A percentile compares a stretch with the other conserved stretches of the same genome.
These are phyloP conservation scores for Pseudocheirus occidentalis DNA, from an alignment of 2,797 vertebrate genomes.

Conservation along the genomic window DNA sequence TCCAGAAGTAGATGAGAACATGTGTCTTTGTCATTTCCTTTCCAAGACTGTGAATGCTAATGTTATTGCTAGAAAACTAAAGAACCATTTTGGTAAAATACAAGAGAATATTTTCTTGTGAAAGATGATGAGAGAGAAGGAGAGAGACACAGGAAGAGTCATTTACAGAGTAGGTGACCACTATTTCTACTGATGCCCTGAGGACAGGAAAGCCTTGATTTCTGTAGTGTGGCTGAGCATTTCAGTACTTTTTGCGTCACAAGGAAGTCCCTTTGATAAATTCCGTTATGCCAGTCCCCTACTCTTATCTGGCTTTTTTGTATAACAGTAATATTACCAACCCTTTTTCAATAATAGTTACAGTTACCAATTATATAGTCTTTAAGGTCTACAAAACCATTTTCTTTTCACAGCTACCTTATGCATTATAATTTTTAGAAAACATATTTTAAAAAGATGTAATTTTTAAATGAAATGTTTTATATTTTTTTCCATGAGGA, in stretches of 20 bases:
- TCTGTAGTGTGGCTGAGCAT: not conserved
- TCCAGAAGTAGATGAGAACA: constrained; percentile 55
- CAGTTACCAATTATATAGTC: not conserved
- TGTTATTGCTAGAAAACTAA: constrained; percentile 41
- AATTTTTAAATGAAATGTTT: not conserved
- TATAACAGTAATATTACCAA: not conserved
- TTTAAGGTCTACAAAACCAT: not conserved
- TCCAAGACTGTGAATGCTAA: constrained; percentile 46
- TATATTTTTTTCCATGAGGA: not conserved
- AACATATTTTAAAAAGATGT: not conserved
- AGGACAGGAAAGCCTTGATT: not conserved
- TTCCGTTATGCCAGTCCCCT: not conserved
- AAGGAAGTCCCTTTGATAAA: not conserved
- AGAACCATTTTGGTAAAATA: not conserved
- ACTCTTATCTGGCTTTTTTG: not conserved
- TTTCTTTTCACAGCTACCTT: not conserved
- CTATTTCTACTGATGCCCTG: not conserved
- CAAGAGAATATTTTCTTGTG: not conserved
- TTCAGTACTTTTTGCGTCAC: not conserved
- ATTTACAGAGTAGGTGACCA: not conserved
- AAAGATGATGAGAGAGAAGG: not conserved
- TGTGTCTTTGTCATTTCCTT: constrained; percentile 54
- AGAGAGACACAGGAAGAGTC: not conserved
- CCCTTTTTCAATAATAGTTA: not conserved
- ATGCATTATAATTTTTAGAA: not conserved